These are phyloP conservation scores for Carcinoscorpius rotundicauda DNA, from an alignment of 1,140 invertebrate species.

Conservation along the genomic window DNA sequence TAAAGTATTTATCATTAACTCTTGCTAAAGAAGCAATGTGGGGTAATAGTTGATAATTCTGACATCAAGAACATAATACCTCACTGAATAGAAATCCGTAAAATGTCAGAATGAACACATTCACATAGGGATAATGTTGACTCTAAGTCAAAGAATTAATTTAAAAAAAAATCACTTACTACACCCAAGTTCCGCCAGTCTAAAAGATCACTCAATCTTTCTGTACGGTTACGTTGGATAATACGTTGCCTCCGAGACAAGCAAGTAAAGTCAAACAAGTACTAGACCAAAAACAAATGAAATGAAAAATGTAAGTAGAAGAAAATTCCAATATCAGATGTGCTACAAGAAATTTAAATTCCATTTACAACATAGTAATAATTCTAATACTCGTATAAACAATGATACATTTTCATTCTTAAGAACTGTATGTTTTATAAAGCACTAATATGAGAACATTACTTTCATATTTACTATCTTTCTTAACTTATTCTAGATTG, in stretches of 20 bases:
- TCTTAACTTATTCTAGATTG: no score
- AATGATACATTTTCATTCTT: no score
- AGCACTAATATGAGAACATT: no score
- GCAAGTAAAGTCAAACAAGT: conserved; percentile 86
- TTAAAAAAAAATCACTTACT: conserved; percentile 17
- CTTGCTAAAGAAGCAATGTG: no score
- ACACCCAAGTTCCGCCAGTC: conserved; percentile 94
- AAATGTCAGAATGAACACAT: not conserved
- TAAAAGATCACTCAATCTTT: conserved; percentile 88
- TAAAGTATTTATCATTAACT: no score
- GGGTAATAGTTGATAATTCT: no score
- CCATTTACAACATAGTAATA: no score
- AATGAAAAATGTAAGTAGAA: conserved; percentile 8
- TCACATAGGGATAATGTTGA: not conserved
- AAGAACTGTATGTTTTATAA: no score
- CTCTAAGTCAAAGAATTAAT: not conserved
- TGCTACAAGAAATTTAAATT: no score
- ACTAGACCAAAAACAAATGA: conserved; percentile 28
- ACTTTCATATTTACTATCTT: no score
- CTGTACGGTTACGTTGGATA: conserved; percentile 95
- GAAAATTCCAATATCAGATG: not conserved
- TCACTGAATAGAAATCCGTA: not conserved
- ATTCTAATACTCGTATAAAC: no score
- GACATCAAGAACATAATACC: conserved; percentile 2
- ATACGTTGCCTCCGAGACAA: conserved; percentile 89